A percentile compares a stretch with the other conserved stretches of the same genome.
Conservation (phyloP, 2,113 vertebrate species). For the Centropus bengalensis region DNA sequence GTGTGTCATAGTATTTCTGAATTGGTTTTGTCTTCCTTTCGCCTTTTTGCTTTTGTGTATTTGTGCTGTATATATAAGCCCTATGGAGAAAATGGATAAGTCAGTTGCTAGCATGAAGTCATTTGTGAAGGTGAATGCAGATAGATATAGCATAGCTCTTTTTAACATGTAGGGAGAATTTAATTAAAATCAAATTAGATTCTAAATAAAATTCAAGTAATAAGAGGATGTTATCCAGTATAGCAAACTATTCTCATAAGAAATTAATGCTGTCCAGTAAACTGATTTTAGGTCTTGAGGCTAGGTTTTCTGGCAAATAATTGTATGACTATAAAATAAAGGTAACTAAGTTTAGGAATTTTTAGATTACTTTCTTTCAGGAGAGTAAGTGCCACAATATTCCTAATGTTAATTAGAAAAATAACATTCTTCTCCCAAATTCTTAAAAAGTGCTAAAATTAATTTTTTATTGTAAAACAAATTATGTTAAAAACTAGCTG, state of each 20-base stretch:
- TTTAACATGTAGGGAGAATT: constrained; percentile 25
- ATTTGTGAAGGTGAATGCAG: constrained; percentile 33
- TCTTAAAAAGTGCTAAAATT: background rate
- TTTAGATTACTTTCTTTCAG: background rate
- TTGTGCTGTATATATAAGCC: background rate
- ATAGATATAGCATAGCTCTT: constrained; percentile 28
- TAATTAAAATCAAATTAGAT: constrained; percentile 64
- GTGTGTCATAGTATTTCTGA: background rate
- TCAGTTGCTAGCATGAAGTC: constrained; percentile 20
- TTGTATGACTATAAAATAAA: background rate
- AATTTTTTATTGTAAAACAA: background rate
- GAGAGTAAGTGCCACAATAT: background rate
- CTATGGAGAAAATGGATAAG: constrained; percentile 10
- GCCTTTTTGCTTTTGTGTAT: constrained; percentile 8
- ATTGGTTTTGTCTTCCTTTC: background rate
- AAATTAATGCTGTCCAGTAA: constrained; percentile 45
- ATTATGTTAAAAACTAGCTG: background rate
- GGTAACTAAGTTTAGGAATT: background rate
- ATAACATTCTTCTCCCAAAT: background rate
- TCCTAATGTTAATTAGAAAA: background rate
- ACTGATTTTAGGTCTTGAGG: constrained; percentile 38
- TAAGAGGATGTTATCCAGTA: constrained; percentile 31
- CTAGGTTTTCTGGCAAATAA: constrained; percentile 25
- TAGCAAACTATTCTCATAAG: constrained; percentile 11
- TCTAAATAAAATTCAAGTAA: constrained; percentile 51